These are phyloP conservation scores for Xestia xanthographa DNA, from an alignment of 2,888 invertebrate species.

Conservation along the genomic window DNA sequence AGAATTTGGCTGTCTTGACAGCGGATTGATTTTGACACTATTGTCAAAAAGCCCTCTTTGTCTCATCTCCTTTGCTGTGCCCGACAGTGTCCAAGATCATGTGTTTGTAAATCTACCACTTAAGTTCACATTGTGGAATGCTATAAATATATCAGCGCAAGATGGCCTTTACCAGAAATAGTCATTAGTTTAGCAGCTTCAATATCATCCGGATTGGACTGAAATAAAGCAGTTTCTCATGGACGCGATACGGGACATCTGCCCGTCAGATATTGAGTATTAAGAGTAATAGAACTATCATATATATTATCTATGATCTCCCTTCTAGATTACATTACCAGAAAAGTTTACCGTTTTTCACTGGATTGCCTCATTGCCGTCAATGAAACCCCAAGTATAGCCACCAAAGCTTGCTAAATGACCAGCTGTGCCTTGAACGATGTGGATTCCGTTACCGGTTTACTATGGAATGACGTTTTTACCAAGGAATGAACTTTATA, in stretches of 20 bases:
- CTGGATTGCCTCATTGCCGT: neutral
- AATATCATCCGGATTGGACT: neutral
- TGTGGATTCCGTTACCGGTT: too few species aligned
- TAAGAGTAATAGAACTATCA: too few species aligned
- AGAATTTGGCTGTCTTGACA: neutral
- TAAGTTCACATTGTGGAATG: neutral
- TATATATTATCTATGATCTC: too few species aligned
- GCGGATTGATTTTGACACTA: neutral
- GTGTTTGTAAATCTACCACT: too few species aligned
- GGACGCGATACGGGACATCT: neutral
- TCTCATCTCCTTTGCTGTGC: neutral
- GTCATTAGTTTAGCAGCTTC: neutral
- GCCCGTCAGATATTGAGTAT: too few species aligned
- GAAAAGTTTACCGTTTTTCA: neutral
- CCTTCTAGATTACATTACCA: neutral
- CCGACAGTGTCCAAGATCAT: neutral
- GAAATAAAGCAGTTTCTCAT: neutral
- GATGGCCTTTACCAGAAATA: neutral
- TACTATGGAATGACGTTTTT: neutral
- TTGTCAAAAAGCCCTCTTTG: neutral
- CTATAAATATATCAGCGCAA: neutral
- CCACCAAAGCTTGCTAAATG: neutral
- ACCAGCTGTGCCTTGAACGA: neutral
- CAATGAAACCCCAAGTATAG: neutral
- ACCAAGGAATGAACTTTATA: neutral